These are phyloP conservation scores for Cantharis rufa DNA, from an alignment of 2,888 invertebrate species.

Conservation along the genomic window DNA sequence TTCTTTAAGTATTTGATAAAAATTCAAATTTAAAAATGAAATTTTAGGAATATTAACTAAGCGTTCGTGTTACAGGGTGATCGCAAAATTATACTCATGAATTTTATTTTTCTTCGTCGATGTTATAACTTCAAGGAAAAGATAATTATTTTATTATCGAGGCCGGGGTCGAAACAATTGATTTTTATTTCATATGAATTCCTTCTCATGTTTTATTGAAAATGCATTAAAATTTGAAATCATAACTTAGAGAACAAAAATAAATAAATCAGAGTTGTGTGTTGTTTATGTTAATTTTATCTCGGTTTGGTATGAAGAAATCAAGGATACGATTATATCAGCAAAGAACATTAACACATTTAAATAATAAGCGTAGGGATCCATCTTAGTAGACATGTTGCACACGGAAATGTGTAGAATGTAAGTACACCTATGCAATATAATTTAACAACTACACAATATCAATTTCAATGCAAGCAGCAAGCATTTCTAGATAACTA, in stretches of 20 bases:
- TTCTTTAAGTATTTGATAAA: background rate
- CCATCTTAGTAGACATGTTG: constrained; percentile 9
- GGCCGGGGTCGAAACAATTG: background rate
- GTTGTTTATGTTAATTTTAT: background rate
- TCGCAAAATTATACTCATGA: background rate
- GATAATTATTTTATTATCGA: background rate
- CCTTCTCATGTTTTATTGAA: background rate
- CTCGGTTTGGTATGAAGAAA: background rate
- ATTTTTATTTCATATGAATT: background rate
- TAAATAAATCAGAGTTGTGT: background rate
- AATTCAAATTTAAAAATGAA: background rate
- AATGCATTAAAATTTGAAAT: background rate
- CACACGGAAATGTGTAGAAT: constrained; percentile 10
- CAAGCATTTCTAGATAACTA: constrained; percentile 19
- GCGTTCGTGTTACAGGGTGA: background rate
- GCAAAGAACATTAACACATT: background rate
- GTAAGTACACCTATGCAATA: background rate
- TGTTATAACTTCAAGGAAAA: background rate
- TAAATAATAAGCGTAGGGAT: constrained; percentile 6
- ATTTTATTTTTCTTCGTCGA: background rate
- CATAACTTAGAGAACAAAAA: background rate
- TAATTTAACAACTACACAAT: background rate
- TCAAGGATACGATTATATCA: background rate
- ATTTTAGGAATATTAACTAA: background rate
- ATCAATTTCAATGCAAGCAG: constrained; percentile 15